A percentile compares a stretch with the other conserved stretches of the same genome.
Conservation (phyloP, 2,888 invertebrate genomes). For the Drosophila buzzatii region DNA sequence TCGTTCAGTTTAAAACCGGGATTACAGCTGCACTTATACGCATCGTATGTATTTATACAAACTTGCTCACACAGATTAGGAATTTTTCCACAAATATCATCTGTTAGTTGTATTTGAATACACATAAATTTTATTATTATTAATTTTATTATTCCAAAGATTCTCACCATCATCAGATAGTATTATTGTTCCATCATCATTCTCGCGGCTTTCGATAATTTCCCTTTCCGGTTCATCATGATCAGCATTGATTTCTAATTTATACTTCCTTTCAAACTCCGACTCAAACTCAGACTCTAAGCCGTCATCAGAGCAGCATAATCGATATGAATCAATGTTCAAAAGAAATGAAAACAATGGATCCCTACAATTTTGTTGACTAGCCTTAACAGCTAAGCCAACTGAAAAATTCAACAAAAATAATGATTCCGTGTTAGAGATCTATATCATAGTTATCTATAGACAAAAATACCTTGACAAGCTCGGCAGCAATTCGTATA, state of each 20-base stretch:
- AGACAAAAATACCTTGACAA: slow-evolving; percentile 85
- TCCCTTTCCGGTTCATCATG: slow-evolving; percentile 2
- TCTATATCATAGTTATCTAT: neutral
- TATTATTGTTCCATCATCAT: slow-evolving; percentile 66
- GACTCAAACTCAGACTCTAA: neutral
- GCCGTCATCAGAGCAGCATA: slow-evolving; percentile 86
- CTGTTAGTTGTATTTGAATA: slow-evolving; percentile 52
- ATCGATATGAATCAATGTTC: slow-evolving; percentile 87
- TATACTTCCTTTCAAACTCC: neutral
- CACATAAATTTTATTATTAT: neutral
- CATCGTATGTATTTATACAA: slow-evolving; percentile 87
- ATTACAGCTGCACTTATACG: slow-evolving; percentile 86
- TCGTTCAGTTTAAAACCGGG: slow-evolving; percentile 85
- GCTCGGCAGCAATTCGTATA: slow-evolving; percentile 88
- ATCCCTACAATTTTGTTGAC: slow-evolving; percentile 86
- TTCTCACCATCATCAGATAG: slow-evolving; percentile 70
- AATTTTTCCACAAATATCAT: slow-evolving; percentile 87
- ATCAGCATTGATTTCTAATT: neutral
- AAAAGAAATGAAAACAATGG: slow-evolving; percentile 84
- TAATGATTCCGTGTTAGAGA: neutral
- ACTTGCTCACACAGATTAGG: slow-evolving; percentile 87
- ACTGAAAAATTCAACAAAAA: slow-evolving; percentile 61
- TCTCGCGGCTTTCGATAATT: slow-evolving; percentile 13
- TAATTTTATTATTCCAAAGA: neutral
- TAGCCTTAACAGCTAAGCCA: slow-evolving; percentile 87